Percentiles rank a stretch among this genome's conserved stretches.
Evolutionary conservation across 2,113 vertebrate genomes (phyloP).

Genomic region (Albula glossodonta): DNA sequence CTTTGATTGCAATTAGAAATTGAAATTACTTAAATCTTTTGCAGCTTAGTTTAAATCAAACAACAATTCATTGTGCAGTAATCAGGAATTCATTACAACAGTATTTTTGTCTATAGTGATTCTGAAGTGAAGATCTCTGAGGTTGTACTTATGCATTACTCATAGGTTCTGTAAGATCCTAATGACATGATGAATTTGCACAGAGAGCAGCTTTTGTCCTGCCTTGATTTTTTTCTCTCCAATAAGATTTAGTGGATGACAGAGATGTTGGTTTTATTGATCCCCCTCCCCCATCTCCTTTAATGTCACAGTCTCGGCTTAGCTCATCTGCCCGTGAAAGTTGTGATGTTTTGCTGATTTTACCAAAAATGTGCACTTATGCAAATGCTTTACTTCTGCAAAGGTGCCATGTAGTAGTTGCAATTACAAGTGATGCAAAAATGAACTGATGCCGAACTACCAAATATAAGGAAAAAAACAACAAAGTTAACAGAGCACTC

Average conservation of each 20-base stretch:
- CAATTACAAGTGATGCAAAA: background rate
- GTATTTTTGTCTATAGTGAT: too few species aligned
- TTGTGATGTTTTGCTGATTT: background rate
- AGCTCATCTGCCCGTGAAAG: background rate
- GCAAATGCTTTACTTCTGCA: background rate
- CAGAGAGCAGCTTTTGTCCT: background rate
- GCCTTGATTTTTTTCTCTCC: background rate
- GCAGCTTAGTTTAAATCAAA: too few species aligned
- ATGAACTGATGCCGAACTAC: background rate
- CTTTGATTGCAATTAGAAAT: too few species aligned
- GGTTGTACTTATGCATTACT: background rate
- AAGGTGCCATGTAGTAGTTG: background rate
- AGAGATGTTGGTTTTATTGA: slow-evolving; percentile 37
- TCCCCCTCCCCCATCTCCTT: background rate
- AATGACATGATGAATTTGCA: background rate
- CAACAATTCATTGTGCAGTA: too few species aligned
- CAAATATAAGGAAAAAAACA: too few species aligned
- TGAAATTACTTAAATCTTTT: too few species aligned
- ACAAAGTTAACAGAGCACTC: too few species aligned
- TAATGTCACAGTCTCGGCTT: slow-evolving; percentile 6
- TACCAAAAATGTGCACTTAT: background rate
- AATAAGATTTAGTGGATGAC: slow-evolving; percentile 23
- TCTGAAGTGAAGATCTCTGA: too few species aligned
- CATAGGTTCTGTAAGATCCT: slow-evolving; percentile 20
- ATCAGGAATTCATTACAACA: too few species aligned